phyloP scores from a whole-genome alignment of 2,888 invertebrate species.

The Magallana nippona region DNA sequence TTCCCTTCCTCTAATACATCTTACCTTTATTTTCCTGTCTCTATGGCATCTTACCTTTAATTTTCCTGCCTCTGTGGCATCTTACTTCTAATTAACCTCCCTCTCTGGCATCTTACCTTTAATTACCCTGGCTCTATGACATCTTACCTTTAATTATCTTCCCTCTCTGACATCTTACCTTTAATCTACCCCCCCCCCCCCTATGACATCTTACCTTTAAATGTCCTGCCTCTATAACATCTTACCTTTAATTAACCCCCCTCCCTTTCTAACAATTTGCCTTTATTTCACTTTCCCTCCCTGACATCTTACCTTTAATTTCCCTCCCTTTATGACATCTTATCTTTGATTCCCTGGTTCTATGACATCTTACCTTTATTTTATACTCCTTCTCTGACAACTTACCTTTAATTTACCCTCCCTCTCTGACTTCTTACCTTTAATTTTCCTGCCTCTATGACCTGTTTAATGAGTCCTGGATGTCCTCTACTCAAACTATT shows the following conservation, averaged over 20 bases:
- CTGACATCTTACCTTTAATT: not conserved
- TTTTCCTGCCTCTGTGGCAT: not conserved
- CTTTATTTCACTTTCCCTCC: constrained; percentile 38
- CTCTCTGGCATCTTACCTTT: constrained; percentile 34
- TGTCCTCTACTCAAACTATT: constrained; percentile 58
- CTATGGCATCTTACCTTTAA: not conserved
- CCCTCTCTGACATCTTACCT: constrained; percentile 60
- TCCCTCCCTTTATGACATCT: not conserved
- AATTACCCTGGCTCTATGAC: not conserved
- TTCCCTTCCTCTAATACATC: not conserved
- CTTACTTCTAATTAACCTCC: not conserved
- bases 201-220: too few species aligned
- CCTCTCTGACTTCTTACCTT: constrained; percentile 51
- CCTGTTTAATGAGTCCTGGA: constrained; percentile 61
- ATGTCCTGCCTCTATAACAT: too few species aligned
- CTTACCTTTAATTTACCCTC: constrained; percentile 37
- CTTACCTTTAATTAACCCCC: not conserved
- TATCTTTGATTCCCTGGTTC: not conserved
- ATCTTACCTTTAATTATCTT: constrained; percentile 63
- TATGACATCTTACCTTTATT: not conserved
- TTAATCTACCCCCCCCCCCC: not conserved
- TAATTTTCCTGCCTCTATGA: constrained; percentile 68
- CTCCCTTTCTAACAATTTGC: too few species aligned
- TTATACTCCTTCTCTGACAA: not conserved
- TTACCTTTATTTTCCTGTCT: not conserved